Base-by-base conservation (phyloP, 1,140 invertebrate genomes). In the Drosophila ambigua region DNA sequence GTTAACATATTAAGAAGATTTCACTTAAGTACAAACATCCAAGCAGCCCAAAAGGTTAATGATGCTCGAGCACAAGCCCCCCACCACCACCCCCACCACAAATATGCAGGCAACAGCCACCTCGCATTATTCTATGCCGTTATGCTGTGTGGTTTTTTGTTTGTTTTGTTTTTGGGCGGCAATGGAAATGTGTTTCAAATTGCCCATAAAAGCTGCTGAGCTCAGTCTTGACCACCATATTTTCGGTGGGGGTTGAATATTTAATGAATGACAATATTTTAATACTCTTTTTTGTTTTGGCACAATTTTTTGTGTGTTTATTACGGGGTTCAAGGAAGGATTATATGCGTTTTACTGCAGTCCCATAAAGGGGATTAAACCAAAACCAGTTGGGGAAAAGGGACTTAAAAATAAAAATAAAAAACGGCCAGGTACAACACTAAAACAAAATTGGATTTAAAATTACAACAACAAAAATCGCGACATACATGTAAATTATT, bases 1-100 rank as follows among this genome's bases (percentile, higher is more conserved):
- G 81, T 85, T 85, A 84, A 84, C 81, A 84, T 85, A 84, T 85
- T 84, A 85, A 71, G 81, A 61, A 77, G 77, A 85, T 85, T 84
- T 81, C 73, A 84, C 81, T 84, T 81, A 85, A 85, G 64, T 72
- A 73, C 63, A 57, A 60, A 63, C 65, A 83, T 72, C 66, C 54
- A 41, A 49, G 49, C 44, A 54, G 48, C 64, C 54, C 54, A 55
- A 61, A 53, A 72, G 71, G 78, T 82, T 81, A 81, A 81, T 81
- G 79, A 81, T 67, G 73, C 35, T 39, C 35, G 35, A 39, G 35
- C 1, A 57, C 57, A 63, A 54, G 46, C 54, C 49, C 68, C 78
- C 20, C 20, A 20, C 20, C 20, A 0, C 20, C 20, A 20, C 20
- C 20, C 16, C 16, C n/a, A n/a, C 16, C 16, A 0, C 79, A 39